Conservation (phyloP, 2,888 invertebrate genomes). For the Argyresthia goedartella region DNA sequence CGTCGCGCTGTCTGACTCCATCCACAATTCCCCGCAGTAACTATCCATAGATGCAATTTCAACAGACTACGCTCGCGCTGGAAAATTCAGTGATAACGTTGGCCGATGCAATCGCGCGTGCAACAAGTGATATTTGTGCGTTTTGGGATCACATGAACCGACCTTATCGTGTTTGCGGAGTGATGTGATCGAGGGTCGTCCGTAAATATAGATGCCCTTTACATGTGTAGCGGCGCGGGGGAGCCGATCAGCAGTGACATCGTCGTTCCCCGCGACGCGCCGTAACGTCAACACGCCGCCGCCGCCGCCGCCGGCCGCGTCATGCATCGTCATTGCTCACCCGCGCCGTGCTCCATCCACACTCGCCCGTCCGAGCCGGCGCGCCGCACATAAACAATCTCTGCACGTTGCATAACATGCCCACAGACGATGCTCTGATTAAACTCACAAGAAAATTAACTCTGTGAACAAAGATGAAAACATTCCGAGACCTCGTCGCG, state of each 20-base stretch:
- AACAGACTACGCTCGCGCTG: too few relatives aligned
- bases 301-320: constrained; percentile 29
- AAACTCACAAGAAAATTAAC: not conserved
- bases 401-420: not conserved
- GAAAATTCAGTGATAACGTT: too few relatives aligned
- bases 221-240: constrained; percentile 60
- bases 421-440: not conserved
- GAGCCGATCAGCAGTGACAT: constrained; percentile 51
- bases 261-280: constrained; percentile 41
- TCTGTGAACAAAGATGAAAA: not conserved
- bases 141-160: constrained; percentile 34
- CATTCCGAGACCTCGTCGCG: not conserved
- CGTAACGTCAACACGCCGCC: constrained; percentile 28
- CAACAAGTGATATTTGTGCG: constrained; percentile 60
- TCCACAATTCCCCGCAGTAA: not conserved
- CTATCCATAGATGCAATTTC: too few relatives aligned
- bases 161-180: constrained; percentile 36
- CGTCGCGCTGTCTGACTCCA: constrained; percentile 34
- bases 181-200: constrained; percentile 55
- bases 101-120: constrained; percentile 38
- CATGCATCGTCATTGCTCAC: constrained; percentile 23
- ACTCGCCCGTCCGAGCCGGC: not conserved
- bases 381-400: not conserved
- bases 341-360: not conserved
- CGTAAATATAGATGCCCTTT: constrained; percentile 66